Evolutionary conservation across 2,797 vertebrate genomes (phyloP).

Genomic region (Hirundo rustica): DNA sequence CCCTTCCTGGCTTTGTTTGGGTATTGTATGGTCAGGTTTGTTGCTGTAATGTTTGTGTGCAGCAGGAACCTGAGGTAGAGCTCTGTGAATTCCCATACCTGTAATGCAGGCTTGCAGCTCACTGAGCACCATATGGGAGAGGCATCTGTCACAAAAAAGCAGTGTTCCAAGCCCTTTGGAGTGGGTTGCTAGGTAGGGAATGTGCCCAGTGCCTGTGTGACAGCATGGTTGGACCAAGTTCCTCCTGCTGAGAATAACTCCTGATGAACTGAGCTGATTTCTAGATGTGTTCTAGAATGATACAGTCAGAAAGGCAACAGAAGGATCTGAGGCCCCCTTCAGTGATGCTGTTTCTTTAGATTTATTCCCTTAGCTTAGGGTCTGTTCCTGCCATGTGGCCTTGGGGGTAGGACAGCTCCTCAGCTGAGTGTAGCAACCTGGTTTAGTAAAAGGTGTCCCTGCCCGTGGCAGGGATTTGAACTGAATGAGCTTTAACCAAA

Average conservation of each 20-base stretch:
- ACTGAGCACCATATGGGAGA: constrained; percentile 24
- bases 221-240: background rate
- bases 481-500: background rate
- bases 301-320: background rate
- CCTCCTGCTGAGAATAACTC: background rate
- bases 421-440: background rate
- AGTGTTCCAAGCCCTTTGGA: background rate
- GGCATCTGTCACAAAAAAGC: background rate
- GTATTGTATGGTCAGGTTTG: background rate
- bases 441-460: background rate
- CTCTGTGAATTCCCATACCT: background rate
- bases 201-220: background rate
- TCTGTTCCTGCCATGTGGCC: background rate
- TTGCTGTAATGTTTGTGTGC: background rate
- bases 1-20: background rate
- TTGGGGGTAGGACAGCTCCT: background rate
- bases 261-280: background rate
- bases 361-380: background rate
- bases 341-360: rapidly evolving
- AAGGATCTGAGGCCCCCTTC: background rate
- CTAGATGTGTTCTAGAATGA: background rate
- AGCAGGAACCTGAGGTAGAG: background rate
- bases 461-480: background rate
- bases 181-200: constrained; percentile 15
- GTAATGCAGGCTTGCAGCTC: background rate